phyloP scores from a whole-genome alignment of 2,797 vertebrate species.

The Decapterus maruadsi region DNA sequence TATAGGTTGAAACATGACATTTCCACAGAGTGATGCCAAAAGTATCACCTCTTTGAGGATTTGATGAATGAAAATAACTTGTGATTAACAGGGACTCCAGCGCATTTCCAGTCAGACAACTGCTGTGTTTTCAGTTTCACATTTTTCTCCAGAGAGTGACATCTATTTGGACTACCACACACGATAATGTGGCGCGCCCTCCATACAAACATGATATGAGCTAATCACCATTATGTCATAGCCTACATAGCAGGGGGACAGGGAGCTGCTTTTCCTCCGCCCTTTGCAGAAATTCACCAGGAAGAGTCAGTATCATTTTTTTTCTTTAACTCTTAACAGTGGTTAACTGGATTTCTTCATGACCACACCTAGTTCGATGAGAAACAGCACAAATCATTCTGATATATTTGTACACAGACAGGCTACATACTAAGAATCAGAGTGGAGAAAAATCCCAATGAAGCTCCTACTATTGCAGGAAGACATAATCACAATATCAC shows the following conservation, averaged over 20 bases:
- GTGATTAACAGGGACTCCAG: constrained; percentile 18
- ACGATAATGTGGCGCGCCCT: constrained; percentile 39
- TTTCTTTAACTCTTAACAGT: neutral
- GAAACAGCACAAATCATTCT: neutral
- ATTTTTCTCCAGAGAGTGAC: constrained; percentile 28
- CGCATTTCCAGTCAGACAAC: constrained; percentile 10
- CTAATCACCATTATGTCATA: neutral
- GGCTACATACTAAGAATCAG: neutral
- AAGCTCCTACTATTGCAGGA: neutral
- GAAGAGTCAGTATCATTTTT: neutral
- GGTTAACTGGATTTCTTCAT: neutral
- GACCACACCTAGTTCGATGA: neutral
- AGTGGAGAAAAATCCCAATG: neutral
- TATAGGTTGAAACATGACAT: constrained; percentile 54
- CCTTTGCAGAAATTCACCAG: neutral
- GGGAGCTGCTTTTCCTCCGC: neutral
- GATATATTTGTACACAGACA: neutral
- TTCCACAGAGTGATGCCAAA: constrained; percentile 60
- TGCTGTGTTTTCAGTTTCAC: constrained; percentile 31
- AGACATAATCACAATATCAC: neutral
- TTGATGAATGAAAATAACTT: constrained; percentile 30
- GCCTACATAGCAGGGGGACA: no score
- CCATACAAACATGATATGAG: constrained; percentile 21
- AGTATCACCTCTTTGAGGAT: constrained; percentile 60
- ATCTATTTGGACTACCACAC: neutral